A percentile compares a stretch with the other conserved stretches of the same genome.
phyloP scores from a whole-genome alignment of 2,888 invertebrate genomes.

The Eustalomyia histrio region DNA sequence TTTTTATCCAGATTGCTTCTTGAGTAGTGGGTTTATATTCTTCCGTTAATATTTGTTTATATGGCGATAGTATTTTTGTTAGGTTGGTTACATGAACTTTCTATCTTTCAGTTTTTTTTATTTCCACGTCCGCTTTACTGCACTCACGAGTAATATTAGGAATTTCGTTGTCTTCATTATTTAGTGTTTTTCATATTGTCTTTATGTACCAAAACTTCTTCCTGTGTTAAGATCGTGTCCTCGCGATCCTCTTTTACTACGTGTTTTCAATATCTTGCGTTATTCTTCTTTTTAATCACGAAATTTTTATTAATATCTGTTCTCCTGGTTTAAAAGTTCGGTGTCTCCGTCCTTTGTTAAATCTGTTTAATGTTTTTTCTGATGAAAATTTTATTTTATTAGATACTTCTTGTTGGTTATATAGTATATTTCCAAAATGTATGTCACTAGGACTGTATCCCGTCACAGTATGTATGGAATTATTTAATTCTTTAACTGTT shows the following conservation, averaged over 20 bases:
- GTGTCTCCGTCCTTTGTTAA: conserved; percentile 8
- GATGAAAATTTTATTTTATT: background rate
- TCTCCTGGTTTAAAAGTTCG: background rate
- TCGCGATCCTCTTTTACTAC: background rate
- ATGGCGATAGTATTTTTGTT: conserved; percentile 25
- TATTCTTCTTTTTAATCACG: background rate
- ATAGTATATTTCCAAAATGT: too few species aligned
- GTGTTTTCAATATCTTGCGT: conserved; percentile 1
- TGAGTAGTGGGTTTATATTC: too few species aligned
- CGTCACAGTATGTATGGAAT: too few species aligned
- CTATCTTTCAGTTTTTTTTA: conserved; percentile 1
- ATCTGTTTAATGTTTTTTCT: background rate
- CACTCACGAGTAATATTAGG: background rate
- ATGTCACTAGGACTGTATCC: too few species aligned
- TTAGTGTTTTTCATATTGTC: background rate
- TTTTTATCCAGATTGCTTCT: conserved; percentile 10
- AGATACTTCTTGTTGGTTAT: too few species aligned
- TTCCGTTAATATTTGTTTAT: background rate
- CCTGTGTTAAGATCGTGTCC: conserved; percentile 2
- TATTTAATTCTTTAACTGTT: too few species aligned
- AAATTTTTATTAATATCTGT: conserved; percentile 8
- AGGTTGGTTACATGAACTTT: conserved; percentile 20
- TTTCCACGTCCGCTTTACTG: background rate
- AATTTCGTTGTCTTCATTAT: background rate
- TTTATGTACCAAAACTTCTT: background rate